Conservation (phyloP, 2,797 vertebrate genomes). For the Pyrocephalus nanus region DNA sequence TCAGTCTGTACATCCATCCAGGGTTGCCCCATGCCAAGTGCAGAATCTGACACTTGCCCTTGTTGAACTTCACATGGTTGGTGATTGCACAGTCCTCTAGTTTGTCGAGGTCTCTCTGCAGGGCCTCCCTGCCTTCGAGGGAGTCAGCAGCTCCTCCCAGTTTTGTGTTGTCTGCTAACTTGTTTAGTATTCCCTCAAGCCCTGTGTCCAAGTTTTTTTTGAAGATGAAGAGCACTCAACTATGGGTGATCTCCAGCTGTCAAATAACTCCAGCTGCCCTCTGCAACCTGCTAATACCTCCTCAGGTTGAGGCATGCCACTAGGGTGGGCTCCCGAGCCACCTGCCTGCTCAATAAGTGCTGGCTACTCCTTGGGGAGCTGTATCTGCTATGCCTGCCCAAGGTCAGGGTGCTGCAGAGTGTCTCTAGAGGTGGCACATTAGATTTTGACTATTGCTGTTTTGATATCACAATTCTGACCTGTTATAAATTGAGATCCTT, state of each 20-base stretch:
- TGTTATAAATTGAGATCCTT: background rate
- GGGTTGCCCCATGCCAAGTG: background rate
- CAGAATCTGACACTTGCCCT: background rate
- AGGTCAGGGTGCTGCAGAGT: background rate
- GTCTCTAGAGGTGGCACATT: background rate
- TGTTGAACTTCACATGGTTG: background rate
- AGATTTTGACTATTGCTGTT: background rate
- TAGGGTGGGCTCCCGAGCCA: fast-evolving
- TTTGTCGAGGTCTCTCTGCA: background rate
- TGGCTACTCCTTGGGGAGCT: fast-evolving
- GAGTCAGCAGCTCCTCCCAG: background rate
- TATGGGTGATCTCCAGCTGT: background rate
- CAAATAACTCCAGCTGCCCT: background rate
- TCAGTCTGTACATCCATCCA: background rate
- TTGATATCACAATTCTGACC: fast-evolving
- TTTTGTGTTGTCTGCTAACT: background rate
- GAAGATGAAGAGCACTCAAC: background rate
- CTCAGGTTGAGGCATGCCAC: fast-evolving
- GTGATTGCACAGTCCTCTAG: background rate
- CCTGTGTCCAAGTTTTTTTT: background rate
- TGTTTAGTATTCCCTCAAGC: background rate
- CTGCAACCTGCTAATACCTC: background rate
- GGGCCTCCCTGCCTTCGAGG: background rate
- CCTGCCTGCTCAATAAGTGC: background rate
- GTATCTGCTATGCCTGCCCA: fast-evolving